Evolutionary conservation across 35 echinoderm and acorn worm genomes (phyloP).

Genomic region (Diadema setosum): DNA sequence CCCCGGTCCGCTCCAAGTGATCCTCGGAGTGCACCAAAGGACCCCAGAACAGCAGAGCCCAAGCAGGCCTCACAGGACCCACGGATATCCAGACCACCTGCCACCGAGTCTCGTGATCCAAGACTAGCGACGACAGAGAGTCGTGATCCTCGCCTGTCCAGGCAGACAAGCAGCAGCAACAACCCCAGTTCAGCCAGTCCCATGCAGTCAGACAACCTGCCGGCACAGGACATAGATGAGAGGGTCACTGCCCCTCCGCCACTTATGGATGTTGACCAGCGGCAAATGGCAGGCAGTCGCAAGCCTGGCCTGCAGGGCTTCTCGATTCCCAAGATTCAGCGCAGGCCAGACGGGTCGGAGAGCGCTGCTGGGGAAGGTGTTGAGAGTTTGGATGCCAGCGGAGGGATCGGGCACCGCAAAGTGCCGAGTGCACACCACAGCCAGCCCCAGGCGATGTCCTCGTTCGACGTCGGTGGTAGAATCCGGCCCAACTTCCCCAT

Average conservation of each 20-base stretch:
- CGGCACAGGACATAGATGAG: neutral
- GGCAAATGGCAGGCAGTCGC: neutral
- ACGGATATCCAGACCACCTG: neutral
- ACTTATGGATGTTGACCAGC: neutral
- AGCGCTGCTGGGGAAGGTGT: neutral
- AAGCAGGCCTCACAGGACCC: slow-evolving; percentile 10
- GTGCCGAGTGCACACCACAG: slow-evolving; percentile 70
- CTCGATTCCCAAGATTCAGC: slow-evolving; percentile 45
- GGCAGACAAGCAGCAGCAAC: neutral
- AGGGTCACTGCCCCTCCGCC: neutral
- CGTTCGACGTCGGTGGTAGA: slow-evolving; percentile 23
- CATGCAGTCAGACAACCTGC: neutral
- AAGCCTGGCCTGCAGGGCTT: slow-evolving; percentile 18
- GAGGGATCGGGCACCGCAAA: slow-evolving; percentile 42
- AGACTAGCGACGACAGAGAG: neutral
- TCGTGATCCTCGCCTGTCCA: slow-evolving; percentile 23
- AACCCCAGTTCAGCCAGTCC: neutral
- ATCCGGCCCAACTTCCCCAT: slow-evolving; percentile 2
- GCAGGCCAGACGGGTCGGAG: slow-evolving; percentile 12
- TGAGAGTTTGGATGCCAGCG: neutral
- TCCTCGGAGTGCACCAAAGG: neutral
- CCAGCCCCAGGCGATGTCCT: neutral
- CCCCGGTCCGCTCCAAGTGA: neutral
- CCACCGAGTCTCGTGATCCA: neutral
- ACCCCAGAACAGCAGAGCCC: neutral